phyloP scores from a whole-genome alignment of 1,140 invertebrate genomes.

The Oncopodura yosiiana region DNA sequence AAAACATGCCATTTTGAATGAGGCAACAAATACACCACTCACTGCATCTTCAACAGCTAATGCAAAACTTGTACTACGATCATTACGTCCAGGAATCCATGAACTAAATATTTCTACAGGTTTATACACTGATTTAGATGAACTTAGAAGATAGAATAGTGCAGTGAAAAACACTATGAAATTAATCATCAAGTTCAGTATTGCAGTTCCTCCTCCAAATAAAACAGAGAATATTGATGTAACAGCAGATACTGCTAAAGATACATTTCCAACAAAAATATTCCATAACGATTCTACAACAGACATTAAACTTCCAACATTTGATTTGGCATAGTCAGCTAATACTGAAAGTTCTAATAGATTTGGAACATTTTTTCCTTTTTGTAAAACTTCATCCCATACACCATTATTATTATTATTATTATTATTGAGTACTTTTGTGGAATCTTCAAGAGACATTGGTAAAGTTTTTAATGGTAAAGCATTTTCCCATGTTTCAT shows the following conservation, averaged over 20 bases:
- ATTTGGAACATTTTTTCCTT: conserved; percentile 43
- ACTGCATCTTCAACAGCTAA: conserved; percentile 43
- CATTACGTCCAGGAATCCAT: conserved; percentile 58
- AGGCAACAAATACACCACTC: conserved; percentile 79
- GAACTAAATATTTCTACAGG: conserved; percentile 73
- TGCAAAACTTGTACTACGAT: conserved; percentile 18
- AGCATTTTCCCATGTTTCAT: conserved; percentile 31
- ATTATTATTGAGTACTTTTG: not conserved
- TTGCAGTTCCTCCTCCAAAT: conserved; percentile 76
- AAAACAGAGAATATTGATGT: conserved; percentile 77
- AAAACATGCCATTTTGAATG: conserved; percentile 92
- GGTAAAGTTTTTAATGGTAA: too few species aligned
- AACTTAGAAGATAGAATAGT: conserved; percentile 85
- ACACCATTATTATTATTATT: not conserved
- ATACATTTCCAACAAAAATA: conserved; percentile 84
- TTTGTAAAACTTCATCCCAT: conserved; percentile 31
- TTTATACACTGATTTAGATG: conserved; percentile 79
- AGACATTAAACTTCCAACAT: conserved; percentile 79
- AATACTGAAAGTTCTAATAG: conserved; percentile 64
- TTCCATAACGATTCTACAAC: conserved; percentile 87
- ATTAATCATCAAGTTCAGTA: conserved; percentile 86
- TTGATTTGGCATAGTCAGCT: conserved; percentile 75
- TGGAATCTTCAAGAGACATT: too few species aligned
- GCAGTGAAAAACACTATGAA: conserved; percentile 92
- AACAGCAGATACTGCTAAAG: conserved; percentile 72